Evolutionary conservation across 2,797 vertebrate species (phyloP).

Genomic region (Scarus forsteni): DNA sequence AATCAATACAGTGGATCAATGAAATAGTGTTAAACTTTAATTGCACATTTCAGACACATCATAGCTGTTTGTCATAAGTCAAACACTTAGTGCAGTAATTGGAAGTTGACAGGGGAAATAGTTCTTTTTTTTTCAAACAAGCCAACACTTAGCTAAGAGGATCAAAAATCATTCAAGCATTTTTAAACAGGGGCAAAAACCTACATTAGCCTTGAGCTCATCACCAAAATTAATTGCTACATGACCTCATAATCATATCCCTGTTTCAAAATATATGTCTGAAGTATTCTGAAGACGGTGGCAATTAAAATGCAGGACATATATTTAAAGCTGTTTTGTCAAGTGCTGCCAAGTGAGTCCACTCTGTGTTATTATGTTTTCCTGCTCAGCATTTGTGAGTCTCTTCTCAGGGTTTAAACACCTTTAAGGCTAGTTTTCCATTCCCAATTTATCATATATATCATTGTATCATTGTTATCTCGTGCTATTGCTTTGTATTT

Average conservation of each 20-base stretch:
- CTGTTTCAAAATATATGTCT: constrained; percentile 33
- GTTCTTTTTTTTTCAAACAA: background rate
- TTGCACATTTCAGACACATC: background rate
- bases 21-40: background rate
- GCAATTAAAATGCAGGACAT: constrained; percentile 29
- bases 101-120: background rate
- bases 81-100: background rate
- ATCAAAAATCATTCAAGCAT: constrained; percentile 8
- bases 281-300: constrained; percentile 9
- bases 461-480: background rate
- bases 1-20: background rate
- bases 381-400: constrained; percentile 18
- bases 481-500: background rate
- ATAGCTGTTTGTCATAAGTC: background rate
- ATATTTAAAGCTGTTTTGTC: constrained; percentile 35
- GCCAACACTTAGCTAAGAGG: background rate
- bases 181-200: constrained; percentile 1
- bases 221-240: constrained; percentile 8
- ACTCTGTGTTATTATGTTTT: constrained; percentile 28
- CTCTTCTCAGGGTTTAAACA: constrained; percentile 23
- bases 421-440: background rate
- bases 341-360: background rate
- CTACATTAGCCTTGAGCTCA: constrained; percentile 1
- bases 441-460: constrained; percentile 2
- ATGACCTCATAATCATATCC: constrained; percentile 11